These are phyloP conservation scores for Sthenelais limicola DNA, from an alignment of 2,888 invertebrate species.

Conservation along the genomic window DNA sequence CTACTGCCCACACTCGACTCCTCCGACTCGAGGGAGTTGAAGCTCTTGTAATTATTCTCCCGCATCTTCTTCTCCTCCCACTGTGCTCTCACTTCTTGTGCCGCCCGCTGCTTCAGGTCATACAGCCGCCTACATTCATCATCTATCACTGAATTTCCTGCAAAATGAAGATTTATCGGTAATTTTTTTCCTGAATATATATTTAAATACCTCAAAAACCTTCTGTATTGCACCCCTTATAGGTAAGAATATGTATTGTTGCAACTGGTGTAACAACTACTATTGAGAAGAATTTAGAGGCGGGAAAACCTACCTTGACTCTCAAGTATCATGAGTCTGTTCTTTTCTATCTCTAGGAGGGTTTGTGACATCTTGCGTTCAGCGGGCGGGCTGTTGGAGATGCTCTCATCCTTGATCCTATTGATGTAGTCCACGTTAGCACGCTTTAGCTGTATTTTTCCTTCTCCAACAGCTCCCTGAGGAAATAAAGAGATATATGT, in stretches of 20 bases:
- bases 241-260: too few relatives aligned
- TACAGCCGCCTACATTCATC: constrained; percentile 90
- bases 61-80: constrained; percentile 82
- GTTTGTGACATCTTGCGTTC: constrained; percentile 73
- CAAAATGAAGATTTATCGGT: not conserved
- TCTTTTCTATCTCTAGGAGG: constrained; percentile 90
- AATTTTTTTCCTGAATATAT: constrained; percentile 7
- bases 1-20: constrained; percentile 77
- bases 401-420: constrained; percentile 31
- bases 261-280: not conserved
- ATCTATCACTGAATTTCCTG: constrained; percentile 92
- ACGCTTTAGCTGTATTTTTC: constrained; percentile 14
- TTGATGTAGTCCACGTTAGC: constrained; percentile 36
- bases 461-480: constrained; percentile 26
- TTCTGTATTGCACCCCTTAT: too few relatives aligned
- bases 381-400: constrained; percentile 34
- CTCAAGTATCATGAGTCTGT: constrained; percentile 87
- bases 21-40: constrained; percentile 78
- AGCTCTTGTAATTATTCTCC: constrained; percentile 76
- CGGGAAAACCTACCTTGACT: constrained; percentile 82
- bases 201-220: too few relatives aligned
- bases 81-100: constrained; percentile 89
- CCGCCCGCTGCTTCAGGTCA: constrained; percentile 87
- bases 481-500: too few relatives aligned
- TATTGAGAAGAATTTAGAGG: not conserved